Evolutionary conservation across 2,888 invertebrate genomes (phyloP), one percentile per base, ranked within the genome.

Genomic region (Thera obeliscata): DNA sequence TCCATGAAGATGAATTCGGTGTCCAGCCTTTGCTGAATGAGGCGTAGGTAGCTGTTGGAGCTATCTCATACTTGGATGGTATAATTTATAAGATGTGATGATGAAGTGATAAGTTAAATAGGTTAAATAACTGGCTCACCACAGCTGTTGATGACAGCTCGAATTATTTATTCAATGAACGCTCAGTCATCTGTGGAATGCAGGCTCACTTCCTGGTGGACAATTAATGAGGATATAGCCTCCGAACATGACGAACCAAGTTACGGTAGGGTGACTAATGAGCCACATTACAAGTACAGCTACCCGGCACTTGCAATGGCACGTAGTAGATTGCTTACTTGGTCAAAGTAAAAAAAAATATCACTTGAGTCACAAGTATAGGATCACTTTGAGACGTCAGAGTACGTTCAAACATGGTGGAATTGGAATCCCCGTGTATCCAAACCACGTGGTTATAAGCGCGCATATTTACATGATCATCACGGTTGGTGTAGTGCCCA

Each of bases 171-270:
- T 86, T 87, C 86, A 77, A 80, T 81, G 80, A 77, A 79, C 81
- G 81, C 78, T 77, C 83, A 83, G 81, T 81, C 86, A 87, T 86
- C 84, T 86, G 84, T 74, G 86, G 87, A 87, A 88, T 88, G 90
- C 86, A 83, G 79, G 85, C 83, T 87, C 86, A 88, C 86, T 90
- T 91, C 91, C 91, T 89, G 89, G 83, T 83, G 80, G 81, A 88
- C 89, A 89, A 90, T 90, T 89, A 87, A 83, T 82, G 81, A 81
- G 83, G 83, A 85, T 86, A 61, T 61, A 61, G 88, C 86, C 81
- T 77, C 74, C 76, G 75, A 79, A 82, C 81, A 81, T 78, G 78
- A 80, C 78, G 75, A 78, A 78, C 59, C 80, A 75, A 73, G 77
- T 64, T 70, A 48, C 65, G 74, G 78, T 79, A 78, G 77, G 74